Evolutionary conservation across 2,797 vertebrate genomes (phyloP).

Genomic region (Gobio occitaniae): DNA sequence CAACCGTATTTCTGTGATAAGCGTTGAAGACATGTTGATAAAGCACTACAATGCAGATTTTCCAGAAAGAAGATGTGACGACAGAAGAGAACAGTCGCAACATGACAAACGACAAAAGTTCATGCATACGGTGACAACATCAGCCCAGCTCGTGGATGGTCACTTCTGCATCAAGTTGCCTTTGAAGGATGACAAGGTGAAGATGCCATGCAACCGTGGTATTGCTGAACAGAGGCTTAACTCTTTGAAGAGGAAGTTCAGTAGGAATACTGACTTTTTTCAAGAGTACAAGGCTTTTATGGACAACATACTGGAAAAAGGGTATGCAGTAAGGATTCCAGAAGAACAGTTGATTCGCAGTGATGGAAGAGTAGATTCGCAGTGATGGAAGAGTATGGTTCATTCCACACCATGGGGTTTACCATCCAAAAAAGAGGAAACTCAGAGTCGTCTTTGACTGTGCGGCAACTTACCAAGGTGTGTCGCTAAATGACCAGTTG

Average conservation of each 20-base stretch:
- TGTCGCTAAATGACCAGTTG: conserved; percentile 18
- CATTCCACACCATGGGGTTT: too few relatives aligned
- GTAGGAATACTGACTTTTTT: conserved; percentile 21
- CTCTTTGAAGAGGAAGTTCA: conserved; percentile 30
- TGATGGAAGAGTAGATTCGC: too few relatives aligned
- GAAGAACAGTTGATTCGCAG: neutral
- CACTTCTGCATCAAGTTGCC: conserved; percentile 40
- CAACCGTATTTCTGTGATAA: too few relatives aligned
- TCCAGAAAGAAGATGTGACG: conserved; percentile 28
- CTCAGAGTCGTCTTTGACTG: conserved; percentile 34
- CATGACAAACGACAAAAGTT: conserved; percentile 14
- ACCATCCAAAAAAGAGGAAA: conserved; percentile 22
- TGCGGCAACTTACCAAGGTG: conserved; percentile 1
- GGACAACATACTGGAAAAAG: conserved; percentile 34
- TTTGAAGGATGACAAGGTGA: conserved; percentile 41
- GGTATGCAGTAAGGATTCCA: conserved; percentile 8
- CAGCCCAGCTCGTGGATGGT: neutral
- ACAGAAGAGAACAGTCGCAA: conserved; percentile 22
- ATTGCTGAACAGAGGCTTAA: conserved; percentile 45
- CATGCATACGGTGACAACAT: conserved; percentile 3
- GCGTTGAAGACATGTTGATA: neutral
- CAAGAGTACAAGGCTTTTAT: conserved; percentile 29
- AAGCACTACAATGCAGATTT: conserved; percentile 29
- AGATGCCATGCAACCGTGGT: conserved; percentile 42
- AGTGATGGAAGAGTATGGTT: neutral